phyloP scores from a whole-genome alignment of 1,140 invertebrate species.

The Eurosta solidaginis region DNA sequence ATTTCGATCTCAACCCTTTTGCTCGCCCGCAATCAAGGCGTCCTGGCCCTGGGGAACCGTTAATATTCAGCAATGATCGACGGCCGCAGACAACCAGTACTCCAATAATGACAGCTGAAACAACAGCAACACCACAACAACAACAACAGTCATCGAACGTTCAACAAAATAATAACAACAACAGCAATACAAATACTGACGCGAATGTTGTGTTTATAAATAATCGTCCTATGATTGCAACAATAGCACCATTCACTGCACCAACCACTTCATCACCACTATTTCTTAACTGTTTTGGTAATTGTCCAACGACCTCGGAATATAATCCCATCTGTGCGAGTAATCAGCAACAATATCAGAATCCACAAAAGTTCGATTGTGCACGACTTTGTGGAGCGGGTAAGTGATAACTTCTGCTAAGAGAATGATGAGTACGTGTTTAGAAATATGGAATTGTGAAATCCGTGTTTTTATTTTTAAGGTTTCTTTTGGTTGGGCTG shows the following conservation, averaged over 20 bases:
- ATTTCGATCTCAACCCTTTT: background rate
- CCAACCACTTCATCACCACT: slow-evolving; percentile 43
- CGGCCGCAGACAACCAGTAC: background rate
- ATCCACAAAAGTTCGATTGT: slow-evolving; percentile 66
- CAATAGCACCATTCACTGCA: slow-evolving; percentile 42
- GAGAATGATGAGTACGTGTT: background rate
- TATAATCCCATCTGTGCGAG: slow-evolving; percentile 75
- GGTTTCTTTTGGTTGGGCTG: too few species aligned
- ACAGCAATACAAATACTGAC: background rate
- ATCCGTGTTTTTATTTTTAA: too few species aligned
- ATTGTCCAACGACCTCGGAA: slow-evolving; percentile 64
- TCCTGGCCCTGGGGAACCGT: background rate
- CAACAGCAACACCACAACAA: background rate
- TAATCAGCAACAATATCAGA: slow-evolving; percentile 67
- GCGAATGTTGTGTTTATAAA: slow-evolving; percentile 45
- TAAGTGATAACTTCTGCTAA: slow-evolving; percentile 46
- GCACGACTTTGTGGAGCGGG: slow-evolving; percentile 65
- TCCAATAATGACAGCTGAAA: background rate
- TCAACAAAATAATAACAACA: background rate
- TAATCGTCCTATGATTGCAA: slow-evolving; percentile 40
- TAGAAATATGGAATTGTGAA: too few species aligned
- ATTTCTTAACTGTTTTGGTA: slow-evolving; percentile 57
- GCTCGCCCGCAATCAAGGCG: background rate
- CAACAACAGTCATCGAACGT: background rate
- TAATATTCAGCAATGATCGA: slow-evolving; percentile 1